Evolutionary conservation across 2,797 vertebrate species (phyloP), one percentile per base, ranked within the genome.

Genomic region (Pipistrellus kuhlii): DNA sequence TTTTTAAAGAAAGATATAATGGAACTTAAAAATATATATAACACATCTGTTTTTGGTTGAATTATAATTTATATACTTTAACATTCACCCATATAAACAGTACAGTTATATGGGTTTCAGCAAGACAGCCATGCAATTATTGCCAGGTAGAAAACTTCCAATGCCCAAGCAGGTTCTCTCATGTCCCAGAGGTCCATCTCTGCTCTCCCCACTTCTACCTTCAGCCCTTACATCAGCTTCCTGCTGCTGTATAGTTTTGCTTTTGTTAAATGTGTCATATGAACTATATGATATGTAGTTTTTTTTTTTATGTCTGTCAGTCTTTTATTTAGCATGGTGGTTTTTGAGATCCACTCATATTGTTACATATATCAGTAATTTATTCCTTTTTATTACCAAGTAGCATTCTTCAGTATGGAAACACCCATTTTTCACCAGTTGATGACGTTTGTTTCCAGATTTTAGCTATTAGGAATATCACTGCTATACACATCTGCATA

Each of bases 321-420:
- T 90, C 72, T 85, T 41, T 89, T 27, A 55, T 53, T 55, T 55
- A 55, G 53, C 23, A 7, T 59, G 44, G 44, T 32, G 10, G 14
- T 44, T 88, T 88, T 44, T 88, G 32, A 85, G 80, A 85, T 48
- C 48, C 41, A 53, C 44, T 93, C 62, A 73, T 83, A 30, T 23
- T 46, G 2, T 69, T 83, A 48, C 38, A 66, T 21, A 3, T 32
- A 82, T n/a, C 72, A 55, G 32, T 57, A 72, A 27, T 21, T 85
- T 25, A 23, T 75, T 85, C n/a, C 51, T 81, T 66, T 73, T 78
- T 38, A 73, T 86, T 53, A 55, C 25, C 55, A 66, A 76, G n/a
- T 41, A 64, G 4, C 0, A 8, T 69, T 91, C 78, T 71, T 11
- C 69, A 62, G 44, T 55, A 35, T 21, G 2, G 41, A 94, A 83